These are phyloP conservation scores for Junonia oenone DNA, from an alignment of 2,888 invertebrate genomes.

Conservation along the genomic window DNA sequence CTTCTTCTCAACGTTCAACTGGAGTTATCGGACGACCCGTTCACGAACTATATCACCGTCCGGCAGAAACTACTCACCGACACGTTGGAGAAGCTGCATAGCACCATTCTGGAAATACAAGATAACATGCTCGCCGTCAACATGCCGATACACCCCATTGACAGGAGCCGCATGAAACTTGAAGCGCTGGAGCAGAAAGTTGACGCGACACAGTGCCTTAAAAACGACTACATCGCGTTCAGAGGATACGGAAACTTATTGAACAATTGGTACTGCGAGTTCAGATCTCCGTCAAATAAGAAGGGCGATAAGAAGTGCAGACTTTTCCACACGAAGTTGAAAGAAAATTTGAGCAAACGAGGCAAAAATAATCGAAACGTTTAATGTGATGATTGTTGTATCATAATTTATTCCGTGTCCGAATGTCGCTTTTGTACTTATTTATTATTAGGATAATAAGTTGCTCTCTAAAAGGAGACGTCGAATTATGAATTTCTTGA, in stretches of 20 bases:
- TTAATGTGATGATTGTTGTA: conserved; percentile 28
- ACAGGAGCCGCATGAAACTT: conserved; percentile 57
- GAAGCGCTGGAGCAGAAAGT: conserved; percentile 56
- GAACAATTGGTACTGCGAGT: conserved; percentile 78
- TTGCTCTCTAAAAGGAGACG: conserved; percentile 45
- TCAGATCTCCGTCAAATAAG: conserved; percentile 58
- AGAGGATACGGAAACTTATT: conserved; percentile 79
- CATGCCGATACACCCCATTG: conserved; percentile 51
- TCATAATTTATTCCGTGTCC: conserved; percentile 29
- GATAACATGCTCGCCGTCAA: conserved; percentile 61
- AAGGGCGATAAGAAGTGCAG: conserved; percentile 45
- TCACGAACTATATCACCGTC: conserved; percentile 62
- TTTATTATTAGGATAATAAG: conserved; percentile 37
- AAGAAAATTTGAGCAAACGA: conserved; percentile 44
- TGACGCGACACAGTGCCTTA: conserved; percentile 74
- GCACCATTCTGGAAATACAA: conserved; percentile 78
- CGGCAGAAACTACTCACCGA: conserved; percentile 58
- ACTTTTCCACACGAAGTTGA: conserved; percentile 48
- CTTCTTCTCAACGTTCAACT: conserved; percentile 53
- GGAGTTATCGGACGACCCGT: conserved; percentile 60
- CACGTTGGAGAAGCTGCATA: conserved; percentile 67
- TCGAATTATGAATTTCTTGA: conserved; percentile 57
- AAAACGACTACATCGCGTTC: conserved; percentile 81
- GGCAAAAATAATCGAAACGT: conserved; percentile 29
- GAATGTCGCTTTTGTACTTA: conserved; percentile 37